Evolutionary conservation across 1,140 invertebrate genomes (phyloP), one percentile per base, ranked within the genome.

Genomic region (Atta cephalotes): DNA sequence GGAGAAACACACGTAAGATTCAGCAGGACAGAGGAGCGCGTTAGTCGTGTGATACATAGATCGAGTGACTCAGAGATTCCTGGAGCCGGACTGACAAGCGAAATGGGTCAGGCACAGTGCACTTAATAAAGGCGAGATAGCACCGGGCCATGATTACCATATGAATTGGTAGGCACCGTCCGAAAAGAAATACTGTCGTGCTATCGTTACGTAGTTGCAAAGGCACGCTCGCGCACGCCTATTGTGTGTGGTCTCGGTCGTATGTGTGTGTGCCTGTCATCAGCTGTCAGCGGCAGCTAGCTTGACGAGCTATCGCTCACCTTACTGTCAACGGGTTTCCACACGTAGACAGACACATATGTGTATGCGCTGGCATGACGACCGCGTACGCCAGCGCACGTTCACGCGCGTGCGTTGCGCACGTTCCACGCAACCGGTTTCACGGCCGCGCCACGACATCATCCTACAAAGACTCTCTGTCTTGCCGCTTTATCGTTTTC

Each of bases 241-340:
- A 87, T 92, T 92, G 87, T 91, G 90, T 92, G 92, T 91, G 88
- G 89, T 92, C 90, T 53, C 25, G 63, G 16, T 53, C 68, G 74
- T 89, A 88, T 86, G 68, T 86, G 68, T 86, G 90, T 86, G 90
- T 60, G 77, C 62, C 39, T 91, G 88, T 93, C 92, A 92, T 92
- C 91, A 87, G 70, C 81, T 93, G 89, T 89, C 89, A 88, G 85
- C 68, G 66, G 85, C 82, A 63, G 78, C 82, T 76, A 86, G 81
- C 85, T 87, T 92, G 92, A 92, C 91, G 89, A 92, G 88, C 89
- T 86, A 92, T 92, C 90, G 85, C 76, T 92, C 92, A 89, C 87
- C 81, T 88, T 70, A 58, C 88, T 89, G 90, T 92, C 91, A 87
- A 92, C 91, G 88, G 56, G 71, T 58, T 70, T 80, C 28, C 66